Percentiles rank a stretch among this genome's conserved stretches.
phyloP scores from a whole-genome alignment of 2,888 invertebrate genomes.

The Fragum fragum region DNA sequence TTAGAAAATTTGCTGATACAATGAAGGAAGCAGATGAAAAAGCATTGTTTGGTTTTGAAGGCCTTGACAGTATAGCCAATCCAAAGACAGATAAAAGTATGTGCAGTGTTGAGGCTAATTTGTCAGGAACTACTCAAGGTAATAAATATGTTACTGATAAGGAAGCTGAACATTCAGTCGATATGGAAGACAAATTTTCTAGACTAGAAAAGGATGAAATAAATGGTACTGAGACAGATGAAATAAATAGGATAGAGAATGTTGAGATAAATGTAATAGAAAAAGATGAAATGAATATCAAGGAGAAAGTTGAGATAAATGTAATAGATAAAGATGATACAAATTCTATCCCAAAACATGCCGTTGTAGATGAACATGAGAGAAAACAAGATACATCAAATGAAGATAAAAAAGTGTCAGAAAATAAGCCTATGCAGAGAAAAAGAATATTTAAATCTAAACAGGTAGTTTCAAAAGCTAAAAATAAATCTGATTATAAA shows the following conservation, averaged over 20 bases:
- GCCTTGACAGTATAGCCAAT: background rate
- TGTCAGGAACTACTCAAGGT: too few relatives aligned
- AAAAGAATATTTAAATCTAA: conserved; percentile 64
- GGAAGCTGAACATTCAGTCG: too few relatives aligned
- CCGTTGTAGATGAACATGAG: background rate
- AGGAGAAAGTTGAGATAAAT: background rate
- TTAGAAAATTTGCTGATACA: conserved; percentile 45
- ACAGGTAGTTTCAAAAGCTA: background rate
- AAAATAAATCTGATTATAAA: background rate
- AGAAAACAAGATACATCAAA: background rate
- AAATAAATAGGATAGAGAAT: too few relatives aligned
- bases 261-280: background rate
- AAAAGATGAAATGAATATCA: background rate
- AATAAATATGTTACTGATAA: too few relatives aligned
- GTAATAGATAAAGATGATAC: background rate
- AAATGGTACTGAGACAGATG: background rate
- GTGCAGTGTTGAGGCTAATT: background rate
- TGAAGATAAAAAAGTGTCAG: background rate
- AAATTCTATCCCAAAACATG: background rate
- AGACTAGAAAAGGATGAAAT: background rate
- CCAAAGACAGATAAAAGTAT: background rate
- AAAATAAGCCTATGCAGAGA: conserved; percentile 32
- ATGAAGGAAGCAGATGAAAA: conserved; percentile 29
- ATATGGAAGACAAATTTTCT: background rate
- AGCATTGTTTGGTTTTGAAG: conserved; percentile 46